Percentiles rank a stretch among this genome's conserved stretches.
These are phyloP conservation scores for Xiphophorus birchmanni DNA, from an alignment of 2,797 vertebrate genomes.

Conservation along the genomic window DNA sequence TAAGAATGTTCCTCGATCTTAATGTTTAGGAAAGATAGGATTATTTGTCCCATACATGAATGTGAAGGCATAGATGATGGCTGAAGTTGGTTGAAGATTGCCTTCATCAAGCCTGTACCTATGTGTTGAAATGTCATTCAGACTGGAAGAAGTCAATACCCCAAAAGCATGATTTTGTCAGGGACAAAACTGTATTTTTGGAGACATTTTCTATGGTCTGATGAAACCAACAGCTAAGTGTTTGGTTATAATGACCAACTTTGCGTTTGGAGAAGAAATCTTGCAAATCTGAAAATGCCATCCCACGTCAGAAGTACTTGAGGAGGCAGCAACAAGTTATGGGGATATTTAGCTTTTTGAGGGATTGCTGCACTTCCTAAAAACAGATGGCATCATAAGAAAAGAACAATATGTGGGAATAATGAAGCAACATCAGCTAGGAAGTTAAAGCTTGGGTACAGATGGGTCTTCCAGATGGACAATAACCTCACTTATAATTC, in stretches of 20 bases:
- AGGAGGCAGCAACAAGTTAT: neutral
- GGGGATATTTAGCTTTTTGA: neutral
- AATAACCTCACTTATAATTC: neutral
- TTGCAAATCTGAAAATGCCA: neutral
- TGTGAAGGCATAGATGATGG: no score
- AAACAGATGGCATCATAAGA: neutral
- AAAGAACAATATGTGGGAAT: no score
- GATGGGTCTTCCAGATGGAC: neutral
- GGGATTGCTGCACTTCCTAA: neutral
- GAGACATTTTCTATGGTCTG: neutral
- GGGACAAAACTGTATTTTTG: neutral
- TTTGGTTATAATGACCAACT: neutral
- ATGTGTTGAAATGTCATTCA: neutral
- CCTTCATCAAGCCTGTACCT: neutral
- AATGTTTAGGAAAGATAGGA: neutral
- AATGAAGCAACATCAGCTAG: neutral
- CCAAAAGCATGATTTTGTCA: neutral
- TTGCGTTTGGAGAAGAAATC: neutral
- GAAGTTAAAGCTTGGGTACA: neutral
- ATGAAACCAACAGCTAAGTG: neutral
- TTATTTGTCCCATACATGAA: neutral
- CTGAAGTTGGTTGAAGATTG: neutral
- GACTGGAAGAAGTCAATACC: neutral
- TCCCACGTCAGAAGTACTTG: neutral
- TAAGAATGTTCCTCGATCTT: neutral